Evolutionary conservation across 2,888 invertebrate species (phyloP), one percentile per base, ranked within the genome.

Genomic region (Mythimna vitellina): DNA sequence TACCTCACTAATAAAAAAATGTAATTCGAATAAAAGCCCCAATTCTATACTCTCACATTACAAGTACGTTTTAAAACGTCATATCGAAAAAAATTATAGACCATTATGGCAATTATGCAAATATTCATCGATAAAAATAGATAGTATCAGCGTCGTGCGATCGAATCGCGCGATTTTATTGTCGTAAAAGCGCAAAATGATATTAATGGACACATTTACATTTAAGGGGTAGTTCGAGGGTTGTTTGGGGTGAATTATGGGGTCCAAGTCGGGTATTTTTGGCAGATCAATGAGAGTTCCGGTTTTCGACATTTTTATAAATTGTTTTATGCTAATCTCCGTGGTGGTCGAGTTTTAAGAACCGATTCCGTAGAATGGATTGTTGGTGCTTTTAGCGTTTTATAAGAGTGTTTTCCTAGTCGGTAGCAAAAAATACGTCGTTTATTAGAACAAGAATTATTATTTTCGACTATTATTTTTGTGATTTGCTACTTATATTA

Each of bases 161-260:
- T 93, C 89, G 90, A 89, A 92, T 91, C 84, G 90, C 87, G 86
- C 89, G 89, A 92, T 93, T 93, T 92, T 92, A 92, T 90, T 90
- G 89, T 83, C 78, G 84, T 87, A 88, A 89, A 89, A 92, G 90
- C 91, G 92, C 88, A 91, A 91, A 93, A 94, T 93, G 88, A 91
- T 93, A 94, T 93, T 92, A 92, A 93, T 92, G 90, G 86, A 81
- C 82, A 82, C 88, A 92, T 93, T 93, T 90, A 89, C 92, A 92
- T 93, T 93, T 91, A 92, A 91, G 89, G 90, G 89, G 87, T 81
- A 78, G 69, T 83, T 70, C 29, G 61, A 70, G 71, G 70, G 70
- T 80, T 65, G 80, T 77, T 70, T n/a, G n/a, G 66, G 42, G 74
- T 68, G 66, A 62, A 53, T 78, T 84, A 77, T 80, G 73, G 69